Conservation (phyloP, 2,113 vertebrate species). For the Protobothrops mucrosquamatus region DNA sequence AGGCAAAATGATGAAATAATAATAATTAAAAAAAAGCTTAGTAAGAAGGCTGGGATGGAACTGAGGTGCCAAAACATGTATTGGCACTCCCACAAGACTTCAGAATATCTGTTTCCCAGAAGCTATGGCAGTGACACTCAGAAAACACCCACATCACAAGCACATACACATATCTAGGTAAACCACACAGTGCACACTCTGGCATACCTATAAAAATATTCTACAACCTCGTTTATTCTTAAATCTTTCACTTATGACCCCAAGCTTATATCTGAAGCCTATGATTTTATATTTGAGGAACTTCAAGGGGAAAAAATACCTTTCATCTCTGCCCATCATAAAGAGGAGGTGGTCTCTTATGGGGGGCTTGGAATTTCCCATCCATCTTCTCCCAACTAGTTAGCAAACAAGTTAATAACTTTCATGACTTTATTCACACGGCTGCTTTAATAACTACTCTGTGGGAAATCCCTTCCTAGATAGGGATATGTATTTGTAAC, state of each 20-base stretch:
- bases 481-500: background rate
- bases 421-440: background rate
- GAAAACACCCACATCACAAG: background rate
- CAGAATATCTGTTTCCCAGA: background rate
- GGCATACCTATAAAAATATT: background rate
- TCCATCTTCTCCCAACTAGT: background rate
- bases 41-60: background rate
- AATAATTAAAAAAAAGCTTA: background rate
- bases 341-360: background rate
- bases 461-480: background rate
- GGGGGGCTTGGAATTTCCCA: background rate
- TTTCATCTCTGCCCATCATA: background rate
- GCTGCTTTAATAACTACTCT: too few species aligned
- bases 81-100: background rate
- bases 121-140: background rate
- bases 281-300: background rate
- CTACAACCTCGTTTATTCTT: background rate
- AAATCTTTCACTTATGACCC: background rate
- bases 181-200: background rate
- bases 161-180: background rate
- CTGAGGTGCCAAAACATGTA: background rate
- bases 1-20: background rate
- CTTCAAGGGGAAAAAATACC: background rate
- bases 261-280: background rate
- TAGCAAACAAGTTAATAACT: background rate